These are phyloP conservation scores for Xenopus laevis DNA, from an alignment of 2,113 vertebrate genomes.

Conservation along the genomic window DNA sequence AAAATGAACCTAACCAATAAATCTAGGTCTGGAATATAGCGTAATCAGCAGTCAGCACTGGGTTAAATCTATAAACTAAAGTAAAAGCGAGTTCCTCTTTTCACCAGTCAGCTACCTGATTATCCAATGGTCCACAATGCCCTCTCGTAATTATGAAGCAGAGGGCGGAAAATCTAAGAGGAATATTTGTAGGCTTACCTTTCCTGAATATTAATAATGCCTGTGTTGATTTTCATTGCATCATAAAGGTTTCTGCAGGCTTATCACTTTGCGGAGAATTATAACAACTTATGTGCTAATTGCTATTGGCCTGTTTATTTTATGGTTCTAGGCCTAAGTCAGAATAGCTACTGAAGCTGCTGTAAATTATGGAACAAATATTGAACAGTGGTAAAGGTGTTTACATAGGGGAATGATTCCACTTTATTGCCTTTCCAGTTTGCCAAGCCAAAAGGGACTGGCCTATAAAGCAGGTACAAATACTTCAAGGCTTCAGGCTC, in stretches of 20 bases:
- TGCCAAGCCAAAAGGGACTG: neutral
- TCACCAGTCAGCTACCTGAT: too few relatives aligned
- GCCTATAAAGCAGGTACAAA: slow-evolving; percentile 3
- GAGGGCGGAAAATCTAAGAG: neutral
- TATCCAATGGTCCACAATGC: neutral
- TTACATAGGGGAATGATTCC: slow-evolving; percentile 31
- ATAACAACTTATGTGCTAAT: slow-evolving; percentile 13
- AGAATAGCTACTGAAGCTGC: neutral
- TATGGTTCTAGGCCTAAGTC: slow-evolving; percentile 2
- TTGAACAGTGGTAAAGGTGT: slow-evolving; percentile 27
- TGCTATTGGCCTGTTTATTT: slow-evolving; percentile 1
- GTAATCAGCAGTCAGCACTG: too few relatives aligned
- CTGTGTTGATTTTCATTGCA: slow-evolving; percentile 6
- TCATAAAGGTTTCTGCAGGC: slow-evolving; percentile 5
- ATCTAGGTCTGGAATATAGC: too few relatives aligned
- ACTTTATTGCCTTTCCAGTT: slow-evolving; percentile 25
- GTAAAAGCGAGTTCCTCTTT: too few relatives aligned
- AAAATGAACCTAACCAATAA: too few relatives aligned
- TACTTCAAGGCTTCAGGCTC: neutral
- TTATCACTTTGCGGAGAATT: slow-evolving; percentile 12
- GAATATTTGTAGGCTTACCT: slow-evolving; percentile 5
- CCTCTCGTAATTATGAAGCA: neutral
- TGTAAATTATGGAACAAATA: slow-evolving; percentile 29
- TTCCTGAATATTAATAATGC: slow-evolving; percentile 4
- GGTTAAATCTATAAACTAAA: too few relatives aligned